Percentiles rank a stretch among this genome's conserved stretches.
These are phyloP conservation scores for Ascidia mentula DNA, from an alignment of 23 tunicate species.

Conservation along the genomic window DNA sequence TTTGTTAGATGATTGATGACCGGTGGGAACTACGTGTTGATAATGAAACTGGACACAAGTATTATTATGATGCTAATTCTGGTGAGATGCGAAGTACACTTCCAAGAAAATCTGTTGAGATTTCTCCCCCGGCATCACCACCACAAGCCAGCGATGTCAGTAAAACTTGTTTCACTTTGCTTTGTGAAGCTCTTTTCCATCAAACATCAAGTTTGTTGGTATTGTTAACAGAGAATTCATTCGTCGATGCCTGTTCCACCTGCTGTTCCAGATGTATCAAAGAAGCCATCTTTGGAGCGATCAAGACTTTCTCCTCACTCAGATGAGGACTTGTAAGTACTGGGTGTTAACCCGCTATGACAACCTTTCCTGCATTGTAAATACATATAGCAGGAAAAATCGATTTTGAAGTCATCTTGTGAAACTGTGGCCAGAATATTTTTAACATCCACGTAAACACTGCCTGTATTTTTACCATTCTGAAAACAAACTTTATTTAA, in stretches of 20 bases:
- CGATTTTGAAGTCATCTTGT: no score
- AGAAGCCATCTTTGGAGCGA: slow-evolving; percentile 54
- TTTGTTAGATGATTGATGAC: no score
- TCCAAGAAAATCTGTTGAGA: slow-evolving; percentile 14
- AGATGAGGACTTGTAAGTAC: slow-evolving; percentile 17
- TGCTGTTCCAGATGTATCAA: slow-evolving; percentile 65
- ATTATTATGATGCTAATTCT: slow-evolving; percentile 41
- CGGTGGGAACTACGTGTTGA: slow-evolving; percentile 71
- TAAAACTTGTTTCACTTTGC: not conserved
- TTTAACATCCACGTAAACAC: no score
- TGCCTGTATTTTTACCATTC: no score
- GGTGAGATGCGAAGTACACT: slow-evolving; percentile 60
- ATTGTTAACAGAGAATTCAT: not conserved
- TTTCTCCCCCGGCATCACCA: slow-evolving; percentile 56
- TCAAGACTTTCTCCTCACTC: slow-evolving; percentile 15
- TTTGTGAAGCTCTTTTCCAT: not conserved
- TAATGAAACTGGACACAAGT: slow-evolving; percentile 48
- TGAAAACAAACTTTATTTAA: no score
- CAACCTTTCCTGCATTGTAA: no score
- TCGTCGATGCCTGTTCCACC: slow-evolving; percentile 35
- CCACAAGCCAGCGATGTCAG: not conserved
- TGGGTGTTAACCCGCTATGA: no score
- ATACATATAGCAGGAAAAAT: no score
- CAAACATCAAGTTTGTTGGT: not conserved
- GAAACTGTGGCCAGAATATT: no score